Evolutionary conservation across 2,888 invertebrate genomes (phyloP).

Genomic region (Scelioninae gen. 2): DNA sequence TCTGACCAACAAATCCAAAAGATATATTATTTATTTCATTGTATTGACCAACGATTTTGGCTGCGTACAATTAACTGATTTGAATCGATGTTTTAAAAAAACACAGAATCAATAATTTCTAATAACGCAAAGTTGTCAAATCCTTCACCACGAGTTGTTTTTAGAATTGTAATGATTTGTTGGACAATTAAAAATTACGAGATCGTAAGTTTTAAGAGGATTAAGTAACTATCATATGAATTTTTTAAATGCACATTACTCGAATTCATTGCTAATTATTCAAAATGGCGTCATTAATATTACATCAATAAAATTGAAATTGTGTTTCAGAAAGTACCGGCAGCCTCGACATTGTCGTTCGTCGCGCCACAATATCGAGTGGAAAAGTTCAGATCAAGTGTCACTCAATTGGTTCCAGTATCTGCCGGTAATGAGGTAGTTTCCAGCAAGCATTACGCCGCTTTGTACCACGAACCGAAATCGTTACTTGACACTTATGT

Average conservation of each 20-base stretch:
- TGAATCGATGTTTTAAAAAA: no score
- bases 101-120: no score
- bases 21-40: no score
- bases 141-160: no score
- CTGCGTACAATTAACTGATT: no score
- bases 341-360: constrained; percentile 53
- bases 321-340: constrained; percentile 61
- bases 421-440: constrained; percentile 61
- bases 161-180: background rate
- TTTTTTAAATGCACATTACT: constrained; percentile 14
- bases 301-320: constrained; percentile 10
- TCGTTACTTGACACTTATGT: constrained; percentile 77
- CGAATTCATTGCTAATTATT: background rate
- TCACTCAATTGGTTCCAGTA: constrained; percentile 62
- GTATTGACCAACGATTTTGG: no score
- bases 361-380: constrained; percentile 66
- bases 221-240: no score
- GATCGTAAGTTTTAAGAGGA: no score
- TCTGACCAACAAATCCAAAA: no score
- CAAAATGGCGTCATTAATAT: constrained; percentile 10
- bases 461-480: constrained; percentile 70
- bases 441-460: constrained; percentile 65
- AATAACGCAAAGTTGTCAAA: no score
- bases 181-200: background rate
- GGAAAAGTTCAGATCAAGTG: constrained; percentile 65